phyloP scores from a whole-genome alignment of 2,113 vertebrate species.

The Oncorhynchus mykiss region DNA sequence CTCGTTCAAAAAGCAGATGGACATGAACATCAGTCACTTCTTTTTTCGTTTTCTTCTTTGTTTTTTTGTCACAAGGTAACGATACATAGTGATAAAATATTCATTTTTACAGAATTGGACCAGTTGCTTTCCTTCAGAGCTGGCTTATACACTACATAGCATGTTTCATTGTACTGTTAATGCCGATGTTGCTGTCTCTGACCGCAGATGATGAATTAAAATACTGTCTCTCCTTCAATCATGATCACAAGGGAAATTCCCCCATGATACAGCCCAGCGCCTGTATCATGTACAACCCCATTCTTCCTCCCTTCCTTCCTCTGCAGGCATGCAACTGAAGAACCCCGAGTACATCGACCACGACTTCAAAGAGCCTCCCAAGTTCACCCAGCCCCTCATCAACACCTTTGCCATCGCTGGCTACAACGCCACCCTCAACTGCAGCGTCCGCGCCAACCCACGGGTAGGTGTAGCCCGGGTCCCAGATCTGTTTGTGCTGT shows the following conservation, averaged over 20 bases:
- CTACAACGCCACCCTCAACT: slow-evolving; percentile 93
- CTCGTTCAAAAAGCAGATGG: neutral
- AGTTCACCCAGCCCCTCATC: slow-evolving; percentile 91
- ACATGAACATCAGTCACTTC: neutral
- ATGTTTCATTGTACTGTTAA: neutral
- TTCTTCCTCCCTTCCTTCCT: slow-evolving; percentile 67
- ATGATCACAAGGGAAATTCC: slow-evolving; percentile 64
- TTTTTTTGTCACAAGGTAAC: neutral
- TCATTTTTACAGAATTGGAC: too few relatives aligned
- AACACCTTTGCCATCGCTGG: slow-evolving; percentile 90
- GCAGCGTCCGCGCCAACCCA: slow-evolving; percentile 93
- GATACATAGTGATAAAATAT: neutral
- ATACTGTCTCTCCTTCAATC: slow-evolving; percentile 63
- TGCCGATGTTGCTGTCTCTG: slow-evolving; percentile 23
- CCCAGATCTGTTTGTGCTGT: too few relatives aligned
- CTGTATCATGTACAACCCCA: slow-evolving; percentile 69
- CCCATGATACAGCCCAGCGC: slow-evolving; percentile 68
- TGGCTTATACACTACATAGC: too few relatives aligned
- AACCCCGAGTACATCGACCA: slow-evolving; percentile 84
- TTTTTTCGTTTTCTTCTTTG: neutral
- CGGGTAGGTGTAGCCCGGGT: slow-evolving; percentile 76
- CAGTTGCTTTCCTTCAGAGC: too few relatives aligned
- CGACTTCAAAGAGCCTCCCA: slow-evolving; percentile 87
- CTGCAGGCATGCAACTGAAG: slow-evolving; percentile 83
- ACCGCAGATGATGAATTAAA: slow-evolving; percentile 46